Percentiles rank a stretch among this genome's conserved stretches.
Conservation (phyloP, 2,797 vertebrate genomes). For the Micropoecilia bifurca region DNA sequence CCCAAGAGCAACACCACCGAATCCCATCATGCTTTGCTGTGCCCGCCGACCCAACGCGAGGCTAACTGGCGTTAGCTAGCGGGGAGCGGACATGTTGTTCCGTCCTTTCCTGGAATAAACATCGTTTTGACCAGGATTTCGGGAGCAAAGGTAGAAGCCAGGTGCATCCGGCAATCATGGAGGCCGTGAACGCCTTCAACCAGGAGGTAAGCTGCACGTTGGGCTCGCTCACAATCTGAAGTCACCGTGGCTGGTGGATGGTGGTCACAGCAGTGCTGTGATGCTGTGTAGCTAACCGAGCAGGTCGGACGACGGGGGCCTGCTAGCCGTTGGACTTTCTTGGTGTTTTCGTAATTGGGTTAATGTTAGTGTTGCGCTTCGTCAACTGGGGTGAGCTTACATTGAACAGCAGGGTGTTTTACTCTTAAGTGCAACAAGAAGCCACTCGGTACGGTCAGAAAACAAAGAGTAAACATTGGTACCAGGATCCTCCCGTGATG, state of each 20-base stretch:
- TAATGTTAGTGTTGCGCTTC: neutral
- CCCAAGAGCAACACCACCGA: slow-evolving; percentile 14
- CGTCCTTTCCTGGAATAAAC: slow-evolving; percentile 74
- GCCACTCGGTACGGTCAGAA: neutral
- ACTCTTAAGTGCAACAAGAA: neutral
- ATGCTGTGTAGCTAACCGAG: slow-evolving; percentile 45
- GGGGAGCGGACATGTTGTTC: slow-evolving; percentile 85
- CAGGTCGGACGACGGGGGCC: slow-evolving; percentile 48
- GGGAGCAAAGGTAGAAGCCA: slow-evolving; percentile 42
- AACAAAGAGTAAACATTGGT: neutral
- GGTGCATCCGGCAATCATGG: slow-evolving; percentile 75
- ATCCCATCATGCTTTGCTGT: slow-evolving; percentile 81
- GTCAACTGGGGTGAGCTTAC: neutral
- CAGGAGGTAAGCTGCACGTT: slow-evolving; percentile 77
- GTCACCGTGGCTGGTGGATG: slow-evolving; percentile 37
- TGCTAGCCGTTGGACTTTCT: slow-evolving; percentile 35
- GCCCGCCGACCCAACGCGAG: slow-evolving; percentile 72
- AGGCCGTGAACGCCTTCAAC: slow-evolving; percentile 87
- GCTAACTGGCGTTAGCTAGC: slow-evolving; percentile 72
- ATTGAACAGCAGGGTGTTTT: neutral
- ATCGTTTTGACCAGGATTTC: slow-evolving; percentile 51
- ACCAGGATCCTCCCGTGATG: neutral
- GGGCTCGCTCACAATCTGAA: slow-evolving; percentile 12
- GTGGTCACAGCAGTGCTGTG: slow-evolving; percentile 51
- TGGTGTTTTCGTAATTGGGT: neutral